Evolutionary conservation across 2,797 vertebrate species (phyloP).

Genomic region (Netta rufina): DNA sequence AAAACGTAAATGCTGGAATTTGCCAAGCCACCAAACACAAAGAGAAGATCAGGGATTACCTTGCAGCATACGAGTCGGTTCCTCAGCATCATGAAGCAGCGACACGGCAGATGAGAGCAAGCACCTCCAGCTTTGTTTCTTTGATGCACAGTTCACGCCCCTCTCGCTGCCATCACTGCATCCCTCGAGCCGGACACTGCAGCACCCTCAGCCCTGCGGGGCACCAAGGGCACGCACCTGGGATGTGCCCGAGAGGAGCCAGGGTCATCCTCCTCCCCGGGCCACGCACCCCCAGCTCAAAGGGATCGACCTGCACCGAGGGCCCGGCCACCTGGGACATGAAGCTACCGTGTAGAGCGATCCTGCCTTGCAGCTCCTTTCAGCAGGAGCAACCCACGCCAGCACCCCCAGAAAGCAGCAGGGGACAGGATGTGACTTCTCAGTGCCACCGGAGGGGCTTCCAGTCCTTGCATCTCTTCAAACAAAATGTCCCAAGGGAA

Average conservation of each 20-base stretch:
- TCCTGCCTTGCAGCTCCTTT: background rate
- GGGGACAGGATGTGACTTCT: fast-evolving
- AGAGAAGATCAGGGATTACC: fast-evolving
- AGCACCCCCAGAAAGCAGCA: too few species aligned
- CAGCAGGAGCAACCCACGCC: background rate
- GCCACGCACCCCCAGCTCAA: fast-evolving
- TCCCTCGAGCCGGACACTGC: fast-evolving
- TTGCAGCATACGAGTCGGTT: background rate
- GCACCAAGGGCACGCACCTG: background rate
- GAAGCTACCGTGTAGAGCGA: fast-evolving
- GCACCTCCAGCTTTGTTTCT: background rate
- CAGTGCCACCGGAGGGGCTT: background rate
- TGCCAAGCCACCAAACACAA: background rate
- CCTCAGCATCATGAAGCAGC: background rate
- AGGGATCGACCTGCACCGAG: fast-evolving
- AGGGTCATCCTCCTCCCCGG: fast-evolving
- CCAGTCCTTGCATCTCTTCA: fast-evolving
- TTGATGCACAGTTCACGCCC: background rate
- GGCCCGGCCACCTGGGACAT: fast-evolving
- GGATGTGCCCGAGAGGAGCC: fast-evolving
- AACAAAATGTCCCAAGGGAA: background rate
- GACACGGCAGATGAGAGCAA: fast-evolving
- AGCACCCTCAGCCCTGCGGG: background rate
- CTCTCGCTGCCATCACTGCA: background rate
- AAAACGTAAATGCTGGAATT: background rate